A percentile compares a stretch with the other conserved stretches of the same genome.
Evolutionary conservation across 2,113 vertebrate genomes (phyloP).

Genomic region (Pipra filicauda): DNA sequence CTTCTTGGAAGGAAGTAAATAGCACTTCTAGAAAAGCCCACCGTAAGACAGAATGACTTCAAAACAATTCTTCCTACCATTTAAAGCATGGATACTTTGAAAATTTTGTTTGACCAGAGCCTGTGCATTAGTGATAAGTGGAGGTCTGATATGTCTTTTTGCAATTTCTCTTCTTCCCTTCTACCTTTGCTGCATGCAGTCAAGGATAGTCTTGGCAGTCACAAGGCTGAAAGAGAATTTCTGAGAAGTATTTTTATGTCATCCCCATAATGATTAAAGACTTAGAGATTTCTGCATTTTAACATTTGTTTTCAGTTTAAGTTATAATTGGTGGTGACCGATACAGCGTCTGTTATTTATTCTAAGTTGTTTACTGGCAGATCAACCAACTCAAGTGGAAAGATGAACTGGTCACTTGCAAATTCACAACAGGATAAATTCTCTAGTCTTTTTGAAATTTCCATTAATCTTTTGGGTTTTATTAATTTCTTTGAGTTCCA

Average conservation of each 20-base stretch:
- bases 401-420: neutral
- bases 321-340: neutral
- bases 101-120: neutral
- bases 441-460: neutral
- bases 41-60: constrained; percentile 1
- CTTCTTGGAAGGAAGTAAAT: constrained; percentile 12
- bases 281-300: neutral
- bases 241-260: neutral
- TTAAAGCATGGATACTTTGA: neutral
- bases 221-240: neutral
- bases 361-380: neutral
- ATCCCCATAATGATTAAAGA: neutral
- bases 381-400: neutral
- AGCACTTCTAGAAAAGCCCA: neutral
- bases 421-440: neutral
- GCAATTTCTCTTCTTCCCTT: neutral
- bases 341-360: neutral
- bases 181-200: neutral
- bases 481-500: neutral
- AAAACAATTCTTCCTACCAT: constrained; percentile 1
- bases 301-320: neutral
- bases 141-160: neutral
- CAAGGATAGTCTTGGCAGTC: neutral
- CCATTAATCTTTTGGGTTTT: neutral
- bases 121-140: neutral